A percentile compares a stretch with the other conserved stretches of the same genome.
phyloP scores from a whole-genome alignment of 1,140 invertebrate species.

The Apis florea region DNA sequence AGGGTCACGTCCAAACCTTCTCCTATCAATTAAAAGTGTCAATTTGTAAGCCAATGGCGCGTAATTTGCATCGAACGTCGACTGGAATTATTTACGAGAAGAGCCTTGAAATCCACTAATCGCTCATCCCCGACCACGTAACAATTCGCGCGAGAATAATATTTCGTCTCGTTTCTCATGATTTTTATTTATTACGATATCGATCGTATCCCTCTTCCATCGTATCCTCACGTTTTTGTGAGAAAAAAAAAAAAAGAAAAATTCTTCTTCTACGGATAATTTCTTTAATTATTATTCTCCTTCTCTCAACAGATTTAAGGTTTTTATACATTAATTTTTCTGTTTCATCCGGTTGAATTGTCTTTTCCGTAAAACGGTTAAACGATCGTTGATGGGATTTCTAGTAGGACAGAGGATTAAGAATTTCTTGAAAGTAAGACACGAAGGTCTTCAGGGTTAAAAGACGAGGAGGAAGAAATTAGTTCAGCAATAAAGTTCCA shows the following conservation, averaged over 20 bases:
- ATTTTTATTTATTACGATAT: conserved; percentile 18
- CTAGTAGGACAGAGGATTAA: neutral
- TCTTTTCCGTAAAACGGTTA: neutral
- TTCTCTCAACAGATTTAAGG: neutral
- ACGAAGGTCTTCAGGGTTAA: neutral
- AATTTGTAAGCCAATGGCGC: conserved; percentile 41
- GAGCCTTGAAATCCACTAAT: conserved; percentile 46
- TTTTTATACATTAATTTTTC: neutral
- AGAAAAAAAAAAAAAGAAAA: too few relatives aligned
- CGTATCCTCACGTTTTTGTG: neutral
- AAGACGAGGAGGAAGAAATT: conserved; percentile 10
- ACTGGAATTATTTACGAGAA: conserved; percentile 21
- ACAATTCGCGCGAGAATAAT: conserved; percentile 26
- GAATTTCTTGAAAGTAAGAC: neutral
- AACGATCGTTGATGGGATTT: neutral
- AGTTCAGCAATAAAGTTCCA: conserved; percentile 19
- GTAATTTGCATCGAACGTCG: conserved; percentile 46
- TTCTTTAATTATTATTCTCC: too few relatives aligned
- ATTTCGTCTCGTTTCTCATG: neutral
- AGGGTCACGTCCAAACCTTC: conserved; percentile 9
- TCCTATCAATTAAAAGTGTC: conserved; percentile 47
- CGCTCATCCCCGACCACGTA: conserved; percentile 36
- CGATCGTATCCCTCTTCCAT: neutral
- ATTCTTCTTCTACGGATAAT: too few relatives aligned
- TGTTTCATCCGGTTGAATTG: neutral